Percentiles rank a stretch among this genome's conserved stretches.
These are phyloP conservation scores for Jacana jacana DNA, from an alignment of 2,113 vertebrate genomes.

Conservation along the genomic window DNA sequence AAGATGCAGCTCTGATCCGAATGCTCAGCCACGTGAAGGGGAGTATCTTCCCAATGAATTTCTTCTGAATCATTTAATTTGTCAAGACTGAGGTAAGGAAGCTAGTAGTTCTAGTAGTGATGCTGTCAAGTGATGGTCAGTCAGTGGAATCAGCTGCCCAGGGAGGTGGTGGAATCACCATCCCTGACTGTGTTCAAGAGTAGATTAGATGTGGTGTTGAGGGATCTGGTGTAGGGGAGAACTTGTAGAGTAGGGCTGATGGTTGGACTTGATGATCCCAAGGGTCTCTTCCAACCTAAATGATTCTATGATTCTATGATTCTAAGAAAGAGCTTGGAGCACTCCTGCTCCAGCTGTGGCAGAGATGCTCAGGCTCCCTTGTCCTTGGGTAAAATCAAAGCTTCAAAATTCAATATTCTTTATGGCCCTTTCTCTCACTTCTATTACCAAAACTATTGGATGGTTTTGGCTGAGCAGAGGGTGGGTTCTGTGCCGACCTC, in stretches of 20 bases:
- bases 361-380: background rate
- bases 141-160: no score
- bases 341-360: background rate
- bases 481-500: background rate
- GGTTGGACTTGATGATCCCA: no score
- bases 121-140: no score
- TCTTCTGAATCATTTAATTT: background rate
- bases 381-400: constrained; percentile 6
- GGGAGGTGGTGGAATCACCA: no score
- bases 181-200: no score
- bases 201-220: no score
- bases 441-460: background rate
- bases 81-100: background rate
- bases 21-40: background rate
- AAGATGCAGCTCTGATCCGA: background rate
- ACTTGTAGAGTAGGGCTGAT: no score
- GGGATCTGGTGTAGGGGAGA: no score
- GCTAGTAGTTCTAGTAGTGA: background rate
- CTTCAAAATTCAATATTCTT: constrained; percentile 39
- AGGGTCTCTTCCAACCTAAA: no score
- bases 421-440: background rate
- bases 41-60: background rate
- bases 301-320: no score
- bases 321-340: background rate
- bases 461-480: background rate